Base-by-base conservation (phyloP, 1,140 invertebrate genomes). In the Wasmannia auropunctata region DNA sequence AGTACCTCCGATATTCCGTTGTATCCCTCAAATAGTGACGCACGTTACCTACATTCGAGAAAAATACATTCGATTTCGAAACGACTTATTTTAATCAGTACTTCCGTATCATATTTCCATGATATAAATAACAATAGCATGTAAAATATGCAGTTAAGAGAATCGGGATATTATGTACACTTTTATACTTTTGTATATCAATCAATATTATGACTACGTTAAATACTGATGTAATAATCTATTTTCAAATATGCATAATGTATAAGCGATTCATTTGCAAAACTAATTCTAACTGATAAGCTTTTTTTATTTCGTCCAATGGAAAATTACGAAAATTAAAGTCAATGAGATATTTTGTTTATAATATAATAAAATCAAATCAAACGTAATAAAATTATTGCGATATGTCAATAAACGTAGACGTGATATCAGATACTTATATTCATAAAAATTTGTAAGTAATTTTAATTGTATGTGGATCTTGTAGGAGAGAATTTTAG, bases 101-200 rank as follows among this genome's bases (percentile, higher is more conserved):
- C 19, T 25, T 72, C 28, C 19, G n/a, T n/a, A n/a, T 25, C 8
- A 28, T 28, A 58, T 25, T 65, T 28, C 22, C 14, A 54, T 16
- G 10, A 28, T 19, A 63, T 79, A 40, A 80, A 80, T 40, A 80
- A 69, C 43, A 19, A 25, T 11, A 43, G n/a, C 37, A 16, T 16
- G 40, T 80, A 25, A 54, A 80, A 54, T 69, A 67, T 63, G 11
- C 40, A 58, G 19, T n/a, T 49, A 46, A 63, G 19, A 65, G 62
- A 0, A n/a, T 43, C 6, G 25, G 6, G 25, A 43, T 40, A 14
- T 54, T 19, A 8, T 58, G 19, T 10, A 14, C 14, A 22, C 16
- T 69, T 72, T 81, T 43, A 69, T 43, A 54, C 3, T 16, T 70
- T 56, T n/a, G 62, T 51, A 2, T n/a, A 22, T 43, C 14, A 43